A percentile compares a stretch with the other conserved stretches of the same genome.
These are phyloP conservation scores for Pygoscelis adeliae DNA, from an alignment of 2,113 vertebrate species.

Conservation along the genomic window DNA sequence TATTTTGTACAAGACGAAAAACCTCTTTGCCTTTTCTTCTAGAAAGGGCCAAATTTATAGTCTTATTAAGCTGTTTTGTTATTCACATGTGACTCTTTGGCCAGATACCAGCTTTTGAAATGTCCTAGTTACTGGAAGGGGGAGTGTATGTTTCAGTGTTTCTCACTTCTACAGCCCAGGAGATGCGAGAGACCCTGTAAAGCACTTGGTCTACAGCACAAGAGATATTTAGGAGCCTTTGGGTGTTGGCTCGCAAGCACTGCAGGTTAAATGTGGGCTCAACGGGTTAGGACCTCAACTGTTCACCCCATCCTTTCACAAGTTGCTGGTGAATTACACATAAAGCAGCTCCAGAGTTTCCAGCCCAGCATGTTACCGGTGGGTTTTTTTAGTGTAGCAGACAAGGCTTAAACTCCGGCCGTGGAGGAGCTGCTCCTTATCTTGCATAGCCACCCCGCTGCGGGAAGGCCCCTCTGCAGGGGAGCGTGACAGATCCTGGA, in stretches of 20 bases:
- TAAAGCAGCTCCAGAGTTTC: neutral
- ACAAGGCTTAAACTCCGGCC: neutral
- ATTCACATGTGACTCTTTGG: neutral
- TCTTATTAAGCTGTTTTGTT: neutral
- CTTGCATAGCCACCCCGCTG: neutral
- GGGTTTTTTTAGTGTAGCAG: neutral
- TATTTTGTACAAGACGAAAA: neutral
- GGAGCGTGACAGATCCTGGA: neutral
- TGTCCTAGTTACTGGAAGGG: neutral
- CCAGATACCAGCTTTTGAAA: neutral
- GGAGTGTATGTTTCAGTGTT: neutral
- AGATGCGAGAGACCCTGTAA: neutral
- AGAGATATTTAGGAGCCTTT: neutral
- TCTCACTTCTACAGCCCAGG: neutral
- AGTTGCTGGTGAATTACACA: neutral
- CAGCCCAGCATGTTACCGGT: neutral
- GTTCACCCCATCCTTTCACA: neutral
- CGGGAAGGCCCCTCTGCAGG: neutral
- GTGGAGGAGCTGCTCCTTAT: neutral
- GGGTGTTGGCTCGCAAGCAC: accelerated
- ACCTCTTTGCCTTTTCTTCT: neutral
- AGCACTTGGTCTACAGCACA: neutral
- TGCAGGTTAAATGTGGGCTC: neutral
- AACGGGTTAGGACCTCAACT: neutral
- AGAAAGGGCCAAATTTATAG: neutral